A percentile compares a stretch with the other conserved stretches of the same genome.
Evolutionary conservation across 2,888 invertebrate species (phyloP).

Genomic region (Crematogaster levior): DNA sequence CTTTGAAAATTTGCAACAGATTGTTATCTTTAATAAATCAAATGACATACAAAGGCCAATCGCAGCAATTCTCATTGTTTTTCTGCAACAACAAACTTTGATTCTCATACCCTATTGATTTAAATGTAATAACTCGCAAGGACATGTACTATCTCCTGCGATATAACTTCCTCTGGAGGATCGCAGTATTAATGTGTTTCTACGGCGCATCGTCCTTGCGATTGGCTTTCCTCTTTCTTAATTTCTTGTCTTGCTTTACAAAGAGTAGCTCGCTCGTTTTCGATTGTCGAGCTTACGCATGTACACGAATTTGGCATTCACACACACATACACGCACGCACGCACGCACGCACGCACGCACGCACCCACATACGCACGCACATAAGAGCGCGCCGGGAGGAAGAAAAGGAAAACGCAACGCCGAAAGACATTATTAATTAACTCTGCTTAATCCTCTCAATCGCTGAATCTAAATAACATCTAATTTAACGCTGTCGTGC

Average conservation of each 20-base stretch:
- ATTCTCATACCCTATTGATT: conserved; percentile 48
- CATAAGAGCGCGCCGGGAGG: conserved; percentile 67
- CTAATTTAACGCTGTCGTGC: conserved; percentile 49
- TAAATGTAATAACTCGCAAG: conserved; percentile 47
- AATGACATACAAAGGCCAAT: conserved; percentile 56
- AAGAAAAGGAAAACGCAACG: conserved; percentile 64
- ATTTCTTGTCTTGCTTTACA: conserved; percentile 65
- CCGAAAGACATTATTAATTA: conserved; percentile 28
- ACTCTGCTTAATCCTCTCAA: conserved; percentile 41
- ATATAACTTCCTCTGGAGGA: conserved; percentile 38
- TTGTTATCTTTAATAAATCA: conserved; percentile 55
- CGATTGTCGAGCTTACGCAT: conserved; percentile 70
- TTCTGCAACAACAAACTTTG: conserved; percentile 52
- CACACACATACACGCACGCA: conserved; percentile 70
- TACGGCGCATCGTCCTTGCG: conserved; percentile 66
- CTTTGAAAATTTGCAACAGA: conserved; percentile 41
- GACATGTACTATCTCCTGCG: conserved; percentile 15
- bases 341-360: conserved; percentile 67
- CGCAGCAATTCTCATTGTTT: conserved; percentile 46
- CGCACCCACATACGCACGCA: conserved; percentile 68
- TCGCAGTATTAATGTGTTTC: conserved; percentile 34
- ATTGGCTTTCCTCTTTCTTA: conserved; percentile 60
- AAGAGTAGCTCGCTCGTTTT: conserved; percentile 66
- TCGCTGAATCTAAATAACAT: conserved; percentile 37
- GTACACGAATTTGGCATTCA: conserved; percentile 59